These are phyloP conservation scores for Crotalus helleri DNA, from an alignment of 2,113 vertebrate genomes.

Conservation along the genomic window DNA sequence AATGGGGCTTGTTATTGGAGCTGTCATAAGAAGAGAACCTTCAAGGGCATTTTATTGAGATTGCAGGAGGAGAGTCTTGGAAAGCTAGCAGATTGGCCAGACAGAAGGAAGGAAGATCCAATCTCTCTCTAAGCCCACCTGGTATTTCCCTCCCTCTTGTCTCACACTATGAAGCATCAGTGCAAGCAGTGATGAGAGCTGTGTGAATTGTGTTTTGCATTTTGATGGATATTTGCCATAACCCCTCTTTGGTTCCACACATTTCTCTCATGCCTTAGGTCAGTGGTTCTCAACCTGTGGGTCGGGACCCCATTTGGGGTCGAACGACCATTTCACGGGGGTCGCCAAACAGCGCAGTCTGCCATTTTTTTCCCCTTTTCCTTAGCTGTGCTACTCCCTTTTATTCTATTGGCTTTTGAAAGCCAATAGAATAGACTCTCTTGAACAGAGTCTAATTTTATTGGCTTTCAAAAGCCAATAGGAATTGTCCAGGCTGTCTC, in stretches of 20 bases:
- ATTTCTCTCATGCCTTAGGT: neutral
- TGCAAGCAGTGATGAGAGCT: neutral
- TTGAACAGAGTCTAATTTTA: no score
- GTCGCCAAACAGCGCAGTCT: no score
- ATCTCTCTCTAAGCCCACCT: neutral
- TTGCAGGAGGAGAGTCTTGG: neutral
- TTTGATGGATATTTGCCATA: neutral
- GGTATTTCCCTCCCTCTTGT: neutral
- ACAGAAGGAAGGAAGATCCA: neutral
- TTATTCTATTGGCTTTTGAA: no score
- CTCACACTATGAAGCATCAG: neutral
- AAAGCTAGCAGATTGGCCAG: neutral
- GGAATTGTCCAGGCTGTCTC: no score
- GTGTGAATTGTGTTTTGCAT: neutral
- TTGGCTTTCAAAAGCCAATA: no score
- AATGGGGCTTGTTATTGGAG: neutral
- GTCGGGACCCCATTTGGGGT: no score
- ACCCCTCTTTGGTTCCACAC: neutral
- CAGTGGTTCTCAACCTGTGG: no score
- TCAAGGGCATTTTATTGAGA: neutral
- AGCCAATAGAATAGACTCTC: no score
- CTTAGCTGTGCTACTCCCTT: no score
- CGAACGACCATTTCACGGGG: no score
- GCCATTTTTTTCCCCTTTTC: no score
- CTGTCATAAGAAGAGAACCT: neutral